Conservation (phyloP, 2,113 vertebrate species). For the Eurystomus gularis region DNA sequence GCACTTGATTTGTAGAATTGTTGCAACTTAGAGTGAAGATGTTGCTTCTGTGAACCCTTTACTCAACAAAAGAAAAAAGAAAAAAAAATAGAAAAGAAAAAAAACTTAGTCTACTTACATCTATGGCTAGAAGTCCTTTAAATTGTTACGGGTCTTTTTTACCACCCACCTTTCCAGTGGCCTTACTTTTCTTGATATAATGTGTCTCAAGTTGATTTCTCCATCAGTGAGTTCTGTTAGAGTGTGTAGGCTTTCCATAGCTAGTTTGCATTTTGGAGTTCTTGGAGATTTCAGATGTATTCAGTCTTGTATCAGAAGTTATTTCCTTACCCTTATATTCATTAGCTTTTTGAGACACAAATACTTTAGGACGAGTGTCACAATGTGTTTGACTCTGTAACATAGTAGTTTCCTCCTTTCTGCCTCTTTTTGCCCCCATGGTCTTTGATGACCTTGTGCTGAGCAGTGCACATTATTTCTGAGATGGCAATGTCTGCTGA, state of each 20-base stretch:
- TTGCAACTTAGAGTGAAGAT: background rate
- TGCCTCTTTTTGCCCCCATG: background rate
- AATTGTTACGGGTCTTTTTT: background rate
- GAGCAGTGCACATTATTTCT: background rate
- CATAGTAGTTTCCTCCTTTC: background rate
- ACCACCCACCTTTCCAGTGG: background rate
- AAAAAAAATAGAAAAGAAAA: too few species aligned
- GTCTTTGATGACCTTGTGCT: background rate
- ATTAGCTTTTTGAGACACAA: background rate
- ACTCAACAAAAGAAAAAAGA: background rate
- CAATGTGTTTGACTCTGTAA: background rate
- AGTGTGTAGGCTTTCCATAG: background rate
- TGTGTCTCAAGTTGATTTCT: background rate
- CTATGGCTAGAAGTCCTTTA: background rate
- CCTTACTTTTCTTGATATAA: background rate
- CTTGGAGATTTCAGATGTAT: background rate
- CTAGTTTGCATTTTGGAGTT: background rate
- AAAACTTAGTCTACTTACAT: background rate
- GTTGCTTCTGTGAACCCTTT: background rate
- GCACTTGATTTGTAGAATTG: background rate
- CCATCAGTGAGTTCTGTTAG: background rate
- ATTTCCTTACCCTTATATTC: background rate
- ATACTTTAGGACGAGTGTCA: background rate
- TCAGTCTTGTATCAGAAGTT: background rate
- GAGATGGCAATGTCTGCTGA: background rate